phyloP scores from a whole-genome alignment of 2,797 vertebrate genomes.

The Melanotaenia maccullochi region DNA sequence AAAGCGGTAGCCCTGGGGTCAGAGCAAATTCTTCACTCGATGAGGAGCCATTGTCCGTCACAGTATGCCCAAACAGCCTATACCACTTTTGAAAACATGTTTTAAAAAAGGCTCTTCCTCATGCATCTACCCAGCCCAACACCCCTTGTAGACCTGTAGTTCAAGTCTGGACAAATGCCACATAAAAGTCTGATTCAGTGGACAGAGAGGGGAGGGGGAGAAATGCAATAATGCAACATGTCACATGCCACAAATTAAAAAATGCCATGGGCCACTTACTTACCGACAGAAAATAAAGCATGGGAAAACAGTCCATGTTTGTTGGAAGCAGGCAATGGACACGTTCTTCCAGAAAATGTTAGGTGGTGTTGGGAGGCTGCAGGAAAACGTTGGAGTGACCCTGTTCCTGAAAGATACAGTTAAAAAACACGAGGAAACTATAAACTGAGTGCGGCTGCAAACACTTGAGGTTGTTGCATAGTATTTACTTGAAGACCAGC shows the following conservation, averaged over 20 bases:
- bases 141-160: constrained; percentile 19
- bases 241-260: constrained; percentile 66
- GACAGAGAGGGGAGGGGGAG: constrained; percentile 13
- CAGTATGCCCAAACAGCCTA: constrained; percentile 59
- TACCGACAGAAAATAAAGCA: constrained; percentile 99
- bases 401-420: constrained; percentile 84
- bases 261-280: constrained; percentile 81
- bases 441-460: constrained; percentile 31
- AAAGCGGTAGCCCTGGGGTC: constrained; percentile 72
- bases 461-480: constrained; percentile 35
- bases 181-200: constrained; percentile 31
- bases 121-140: constrained; percentile 21
- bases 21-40: constrained; percentile 76
- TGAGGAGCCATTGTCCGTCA: constrained; percentile 66
- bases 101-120: constrained; percentile 38
- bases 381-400: constrained; percentile 86
- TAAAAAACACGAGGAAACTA: constrained; percentile 41
- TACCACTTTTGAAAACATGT: constrained; percentile 52
- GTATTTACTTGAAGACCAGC: constrained; percentile 38
- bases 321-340: constrained; percentile 90
- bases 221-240: constrained; percentile 35
- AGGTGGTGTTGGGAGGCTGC: constrained; percentile 85
- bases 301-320: constrained; percentile 99
- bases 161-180: constrained; percentile 34
- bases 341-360: constrained; percentile 90